phyloP scores from a whole-genome alignment of 2,113 vertebrate genomes.

The Caretta caretta region DNA sequence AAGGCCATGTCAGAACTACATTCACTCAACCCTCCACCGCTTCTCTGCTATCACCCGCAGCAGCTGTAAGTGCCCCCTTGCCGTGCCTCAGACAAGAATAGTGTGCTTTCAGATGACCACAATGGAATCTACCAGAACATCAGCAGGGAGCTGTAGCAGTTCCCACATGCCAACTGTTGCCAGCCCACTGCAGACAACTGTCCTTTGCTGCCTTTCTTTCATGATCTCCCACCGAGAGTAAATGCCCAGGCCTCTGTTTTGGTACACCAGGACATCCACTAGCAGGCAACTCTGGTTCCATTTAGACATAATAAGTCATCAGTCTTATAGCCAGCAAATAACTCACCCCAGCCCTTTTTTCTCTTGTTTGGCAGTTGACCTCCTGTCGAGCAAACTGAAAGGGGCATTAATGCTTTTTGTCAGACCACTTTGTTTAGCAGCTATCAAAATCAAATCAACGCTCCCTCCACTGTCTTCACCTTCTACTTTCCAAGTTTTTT shows the following conservation, averaged over 20 bases:
- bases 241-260: conserved; percentile 28
- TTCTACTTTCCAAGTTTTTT: conserved; percentile 37
- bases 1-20: not conserved
- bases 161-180: conserved; percentile 45
- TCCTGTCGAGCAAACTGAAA: conserved; percentile 64
- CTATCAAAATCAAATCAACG: conserved; percentile 76
- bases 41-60: not conserved
- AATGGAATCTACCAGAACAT: not conserved
- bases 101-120: conserved; percentile 10
- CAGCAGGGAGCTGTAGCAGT: conserved; percentile 41
- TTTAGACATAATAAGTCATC: conserved; percentile 64
- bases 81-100: not conserved
- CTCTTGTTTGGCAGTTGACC: conserved; percentile 68
- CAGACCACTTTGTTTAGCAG: conserved; percentile 70
- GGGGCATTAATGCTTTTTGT: conserved; percentile 62
- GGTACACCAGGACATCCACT: not conserved
- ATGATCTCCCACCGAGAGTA: conserved; percentile 34
- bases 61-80: not conserved
- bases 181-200: not conserved
- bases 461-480: conserved; percentile 43
- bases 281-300: conserved; percentile 51
- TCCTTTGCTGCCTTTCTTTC: conserved; percentile 21
- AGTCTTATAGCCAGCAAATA: conserved; percentile 44
- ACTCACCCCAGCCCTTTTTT: conserved; percentile 42
- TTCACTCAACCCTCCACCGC: conserved; percentile 1